phyloP scores from a whole-genome alignment of 2,113 vertebrate species.

The Podilymbus podiceps region DNA sequence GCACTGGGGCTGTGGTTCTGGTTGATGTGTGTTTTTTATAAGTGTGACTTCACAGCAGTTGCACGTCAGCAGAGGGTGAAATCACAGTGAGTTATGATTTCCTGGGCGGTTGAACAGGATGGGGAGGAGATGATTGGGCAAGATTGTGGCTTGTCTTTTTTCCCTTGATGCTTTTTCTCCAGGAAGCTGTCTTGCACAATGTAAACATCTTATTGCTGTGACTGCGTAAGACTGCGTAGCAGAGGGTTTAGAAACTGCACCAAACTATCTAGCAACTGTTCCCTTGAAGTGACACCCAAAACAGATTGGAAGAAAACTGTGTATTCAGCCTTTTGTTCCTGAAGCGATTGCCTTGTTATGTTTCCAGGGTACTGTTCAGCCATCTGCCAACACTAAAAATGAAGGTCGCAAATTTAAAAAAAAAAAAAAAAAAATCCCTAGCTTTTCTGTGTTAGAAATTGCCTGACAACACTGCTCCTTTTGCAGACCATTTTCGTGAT shows the following conservation, averaged over 20 bases:
- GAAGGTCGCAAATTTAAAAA: background rate
- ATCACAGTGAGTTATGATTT: conserved; percentile 69
- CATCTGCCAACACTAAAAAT: conserved; percentile 33
- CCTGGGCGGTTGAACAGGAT: conserved; percentile 68
- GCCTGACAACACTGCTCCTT: background rate
- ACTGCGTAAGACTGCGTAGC: background rate
- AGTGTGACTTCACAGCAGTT: conserved; percentile 61
- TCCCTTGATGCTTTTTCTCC: conserved; percentile 47
- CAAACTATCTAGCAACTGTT: conserved; percentile 52
- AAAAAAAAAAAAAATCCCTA: background rate
- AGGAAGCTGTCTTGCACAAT: conserved; percentile 54
- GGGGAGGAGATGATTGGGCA: conserved; percentile 64
- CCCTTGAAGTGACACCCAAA: conserved; percentile 52
- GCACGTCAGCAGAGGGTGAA: conserved; percentile 64
- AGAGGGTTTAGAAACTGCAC: conserved; percentile 43
- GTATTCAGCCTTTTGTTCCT: conserved; percentile 39
- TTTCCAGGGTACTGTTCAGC: conserved; percentile 35
- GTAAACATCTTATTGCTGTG: conserved; percentile 54
- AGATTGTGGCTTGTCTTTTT: conserved; percentile 46
- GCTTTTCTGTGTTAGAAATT: background rate
- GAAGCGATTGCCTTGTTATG: conserved; percentile 17
- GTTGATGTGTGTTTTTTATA: background rate
- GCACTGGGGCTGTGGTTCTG: conserved; percentile 5
- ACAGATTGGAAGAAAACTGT: conserved; percentile 49
- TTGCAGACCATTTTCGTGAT: background rate